Conservation (phyloP, 2,797 vertebrate species). For the Danionella dracula region DNA sequence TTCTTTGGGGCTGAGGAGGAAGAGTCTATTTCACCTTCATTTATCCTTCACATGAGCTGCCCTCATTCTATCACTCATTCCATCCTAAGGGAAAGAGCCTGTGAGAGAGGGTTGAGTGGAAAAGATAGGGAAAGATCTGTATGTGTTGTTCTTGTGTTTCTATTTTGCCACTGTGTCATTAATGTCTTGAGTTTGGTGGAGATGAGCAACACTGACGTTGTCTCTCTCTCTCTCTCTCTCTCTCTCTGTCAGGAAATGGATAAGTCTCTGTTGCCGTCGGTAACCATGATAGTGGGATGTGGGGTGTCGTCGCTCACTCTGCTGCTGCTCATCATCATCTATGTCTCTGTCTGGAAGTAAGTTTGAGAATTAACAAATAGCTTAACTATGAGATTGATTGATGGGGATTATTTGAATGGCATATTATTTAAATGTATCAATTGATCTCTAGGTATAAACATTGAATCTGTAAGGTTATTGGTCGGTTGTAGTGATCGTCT, state of each 20-base stretch:
- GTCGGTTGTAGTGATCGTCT: neutral
- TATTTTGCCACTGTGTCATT: no score
- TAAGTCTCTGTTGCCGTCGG: constrained; percentile 86
- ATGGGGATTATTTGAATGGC: no score
- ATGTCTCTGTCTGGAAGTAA: constrained; percentile 99
- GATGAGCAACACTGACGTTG: constrained; percentile 2
- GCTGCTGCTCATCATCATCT: constrained; percentile 97
- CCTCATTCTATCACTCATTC: constrained; percentile 71
- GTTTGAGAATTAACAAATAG: constrained; percentile 31
- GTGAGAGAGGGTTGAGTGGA: constrained; percentile 28
- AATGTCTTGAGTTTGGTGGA: no score
- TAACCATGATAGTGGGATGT: constrained; percentile 97
- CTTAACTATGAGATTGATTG: neutral
- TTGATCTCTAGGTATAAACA: no score
- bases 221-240: constrained; percentile 40
- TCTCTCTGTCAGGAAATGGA: constrained; percentile 85
- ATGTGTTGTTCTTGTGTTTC: no score
- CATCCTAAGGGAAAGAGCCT: constrained; percentile 53
- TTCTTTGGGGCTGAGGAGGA: no score
- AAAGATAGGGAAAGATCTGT: no score
- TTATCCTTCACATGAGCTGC: constrained; percentile 71
- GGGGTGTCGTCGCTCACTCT: constrained; percentile 96
- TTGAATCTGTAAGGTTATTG: neutral
- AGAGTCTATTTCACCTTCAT: constrained; percentile 60
- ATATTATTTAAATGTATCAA: no score